Conservation (phyloP, 2,888 invertebrate species). For the Chouioia cunea region DNA sequence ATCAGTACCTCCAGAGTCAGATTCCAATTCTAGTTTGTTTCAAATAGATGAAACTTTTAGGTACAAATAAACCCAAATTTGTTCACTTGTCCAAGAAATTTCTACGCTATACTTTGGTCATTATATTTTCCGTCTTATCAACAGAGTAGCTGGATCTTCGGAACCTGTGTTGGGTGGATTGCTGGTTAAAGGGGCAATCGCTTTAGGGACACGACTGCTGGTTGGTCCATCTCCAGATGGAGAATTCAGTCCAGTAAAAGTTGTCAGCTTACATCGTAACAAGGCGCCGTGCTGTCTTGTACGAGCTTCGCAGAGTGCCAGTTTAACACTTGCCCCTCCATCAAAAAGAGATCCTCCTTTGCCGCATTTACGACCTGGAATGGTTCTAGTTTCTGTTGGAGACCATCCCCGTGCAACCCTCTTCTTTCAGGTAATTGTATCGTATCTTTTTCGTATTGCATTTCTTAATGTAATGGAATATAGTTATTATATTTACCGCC, state of each 20-base stretch:
- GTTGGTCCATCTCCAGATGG: constrained; percentile 85
- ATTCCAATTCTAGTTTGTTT: constrained; percentile 73
- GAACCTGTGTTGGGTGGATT: constrained; percentile 90
- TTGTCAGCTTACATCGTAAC: constrained; percentile 92
- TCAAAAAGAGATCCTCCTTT: constrained; percentile 66
- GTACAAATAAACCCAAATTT: constrained; percentile 49
- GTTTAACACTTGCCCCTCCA: constrained; percentile 78
- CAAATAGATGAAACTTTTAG: constrained; percentile 94
- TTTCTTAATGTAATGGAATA: too few species aligned
- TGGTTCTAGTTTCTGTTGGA: constrained; percentile 80
- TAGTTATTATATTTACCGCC: too few species aligned
- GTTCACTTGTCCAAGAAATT: background rate
- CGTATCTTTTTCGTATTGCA: constrained; percentile 7
- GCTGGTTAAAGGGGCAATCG: constrained; percentile 85
- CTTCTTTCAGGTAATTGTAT: constrained; percentile 70
- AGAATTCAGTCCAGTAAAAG: constrained; percentile 80
- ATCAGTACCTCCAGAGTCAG: constrained; percentile 56
- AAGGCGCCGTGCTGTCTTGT: constrained; percentile 90
- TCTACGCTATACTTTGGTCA: background rate
- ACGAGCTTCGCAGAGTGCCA: constrained; percentile 91
- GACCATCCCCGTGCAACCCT: constrained; percentile 70
- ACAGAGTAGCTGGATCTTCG: constrained; percentile 79
- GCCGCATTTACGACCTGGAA: constrained; percentile 81
- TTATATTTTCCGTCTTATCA: constrained; percentile 28
- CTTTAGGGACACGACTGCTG: constrained; percentile 84